Base-by-base conservation (phyloP, 2,113 vertebrate species). In the Dascyllus trimaculatus region DNA sequence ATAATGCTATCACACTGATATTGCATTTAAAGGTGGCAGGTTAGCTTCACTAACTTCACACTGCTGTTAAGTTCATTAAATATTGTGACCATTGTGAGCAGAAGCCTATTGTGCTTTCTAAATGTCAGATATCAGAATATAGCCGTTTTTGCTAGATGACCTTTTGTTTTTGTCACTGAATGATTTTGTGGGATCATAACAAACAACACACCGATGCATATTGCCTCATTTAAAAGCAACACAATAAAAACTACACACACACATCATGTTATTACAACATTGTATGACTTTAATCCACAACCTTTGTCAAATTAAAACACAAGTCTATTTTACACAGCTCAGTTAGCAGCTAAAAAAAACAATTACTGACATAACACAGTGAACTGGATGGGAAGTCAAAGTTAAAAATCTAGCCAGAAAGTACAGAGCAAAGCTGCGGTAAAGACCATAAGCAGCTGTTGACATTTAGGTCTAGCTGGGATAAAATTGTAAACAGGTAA, bases 221-320 rank as follows among this genome's bases (percentile, higher is more conserved):
- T 10, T 35, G 32, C 32, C 32, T 35, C 9, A 35, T 35, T 35
- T 35, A 8, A 61, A 32, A 54, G 14, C 0, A 35, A 43, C 29
- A 51, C 61, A 79, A 68, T 59, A 66, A 70, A 61, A 45, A 78
- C 4, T 45, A 51, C 48, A 75, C 46, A 75, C 46, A 46, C 53
- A 48, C 65, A 24, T 17, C 8, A 57, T 80, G 45, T 71, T 85
- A 91, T 89, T 70, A 87, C 84, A 92, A 87, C 75, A 89, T 78
- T 81, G 61, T 77, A 86, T 88, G 58, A 85, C 69, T 95, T 94
- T 92, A 93, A 93, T 94, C 61, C 85, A 91, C 91, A 91, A 91
- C 75, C 89, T 76, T 79, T 74, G 54, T 91, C 75, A 84, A 90
- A 94, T 90, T 92, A 90, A 90, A 93, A 95, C 93, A 92, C 85